These are phyloP conservation scores for Bubo bubo DNA, from an alignment of 2,113 vertebrate species.

Conservation along the genomic window DNA sequence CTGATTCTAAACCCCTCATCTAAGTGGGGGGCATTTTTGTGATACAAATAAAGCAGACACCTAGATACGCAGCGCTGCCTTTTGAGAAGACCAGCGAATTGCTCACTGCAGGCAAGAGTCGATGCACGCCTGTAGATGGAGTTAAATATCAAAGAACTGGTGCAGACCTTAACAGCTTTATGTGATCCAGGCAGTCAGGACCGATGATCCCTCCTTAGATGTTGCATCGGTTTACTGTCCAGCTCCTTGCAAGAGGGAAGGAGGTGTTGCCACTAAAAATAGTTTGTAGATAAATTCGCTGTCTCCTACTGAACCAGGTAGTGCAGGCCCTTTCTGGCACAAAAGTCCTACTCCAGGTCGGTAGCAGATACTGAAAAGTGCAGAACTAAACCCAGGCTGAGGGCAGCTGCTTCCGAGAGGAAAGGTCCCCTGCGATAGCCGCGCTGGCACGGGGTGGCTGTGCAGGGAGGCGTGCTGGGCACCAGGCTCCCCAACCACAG, in stretches of 20 bases:
- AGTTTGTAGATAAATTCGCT: neutral
- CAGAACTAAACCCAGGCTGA: neutral
- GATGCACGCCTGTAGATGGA: conserved; percentile 37
- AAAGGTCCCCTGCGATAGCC: accelerated
- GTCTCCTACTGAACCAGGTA: accelerated
- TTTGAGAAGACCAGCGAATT: accelerated
- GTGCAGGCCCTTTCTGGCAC: accelerated
- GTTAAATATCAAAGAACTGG: conserved; percentile 28
- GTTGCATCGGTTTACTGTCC: accelerated
- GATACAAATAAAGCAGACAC: accelerated
- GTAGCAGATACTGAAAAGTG: neutral
- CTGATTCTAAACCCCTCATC: neutral
- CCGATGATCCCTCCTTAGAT: accelerated
- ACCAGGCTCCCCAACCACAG: accelerated
- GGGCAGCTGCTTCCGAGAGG: accelerated
- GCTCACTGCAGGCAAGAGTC: neutral
- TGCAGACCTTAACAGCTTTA: neutral
- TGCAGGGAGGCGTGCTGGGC: neutral
- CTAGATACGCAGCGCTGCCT: neutral
- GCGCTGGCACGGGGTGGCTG: accelerated
- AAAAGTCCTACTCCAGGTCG: neutral
- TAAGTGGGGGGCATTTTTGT: neutral
- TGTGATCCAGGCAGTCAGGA: accelerated
- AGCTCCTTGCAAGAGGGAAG: neutral
- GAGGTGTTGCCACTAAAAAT: neutral